Evolutionary conservation across 1,140 invertebrate genomes (phyloP).

Genomic region (Oncopodura yosiiana): DNA sequence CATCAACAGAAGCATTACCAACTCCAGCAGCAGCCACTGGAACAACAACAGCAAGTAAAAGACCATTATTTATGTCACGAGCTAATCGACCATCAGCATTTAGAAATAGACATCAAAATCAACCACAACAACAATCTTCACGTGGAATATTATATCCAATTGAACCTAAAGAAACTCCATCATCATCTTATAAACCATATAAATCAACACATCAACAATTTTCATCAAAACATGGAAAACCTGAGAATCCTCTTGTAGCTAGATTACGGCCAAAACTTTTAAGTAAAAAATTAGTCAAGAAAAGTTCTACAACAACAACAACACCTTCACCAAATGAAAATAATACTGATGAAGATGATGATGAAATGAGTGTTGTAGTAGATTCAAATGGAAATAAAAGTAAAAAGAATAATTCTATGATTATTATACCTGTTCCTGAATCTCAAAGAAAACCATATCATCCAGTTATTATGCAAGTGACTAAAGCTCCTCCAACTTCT

Average conservation of each 20-base stretch:
- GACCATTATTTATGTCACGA: not conserved
- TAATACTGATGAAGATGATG: not conserved
- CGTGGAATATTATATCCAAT: not conserved
- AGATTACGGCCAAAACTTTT: not conserved
- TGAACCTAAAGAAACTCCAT: conserved; percentile 5
- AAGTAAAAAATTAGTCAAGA: conserved; percentile 7
- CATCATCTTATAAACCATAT: not conserved
- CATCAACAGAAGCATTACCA: not conserved
- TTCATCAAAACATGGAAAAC: not conserved
- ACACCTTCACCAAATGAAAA: too few species aligned
- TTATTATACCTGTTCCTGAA: conserved; percentile 32
- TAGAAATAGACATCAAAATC: not conserved
- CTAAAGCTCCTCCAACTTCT: conserved; percentile 6
- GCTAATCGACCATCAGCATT: not conserved
- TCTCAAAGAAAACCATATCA: conserved; percentile 29
- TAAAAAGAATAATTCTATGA: conserved; percentile 21
- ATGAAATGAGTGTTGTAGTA: not conserved
- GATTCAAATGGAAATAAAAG: not conserved
- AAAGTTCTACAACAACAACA: too few species aligned
- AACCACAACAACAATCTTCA: not conserved
- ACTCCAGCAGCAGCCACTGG: not conserved
- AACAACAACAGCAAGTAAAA: not conserved
- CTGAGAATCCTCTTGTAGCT: not conserved
- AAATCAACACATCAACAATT: not conserved
- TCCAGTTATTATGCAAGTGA: conserved; percentile 33